Percentiles rank a stretch among this genome's conserved stretches.
These are phyloP conservation scores for Oligia latruncula DNA, from an alignment of 2,888 invertebrate genomes.

Conservation along the genomic window DNA sequence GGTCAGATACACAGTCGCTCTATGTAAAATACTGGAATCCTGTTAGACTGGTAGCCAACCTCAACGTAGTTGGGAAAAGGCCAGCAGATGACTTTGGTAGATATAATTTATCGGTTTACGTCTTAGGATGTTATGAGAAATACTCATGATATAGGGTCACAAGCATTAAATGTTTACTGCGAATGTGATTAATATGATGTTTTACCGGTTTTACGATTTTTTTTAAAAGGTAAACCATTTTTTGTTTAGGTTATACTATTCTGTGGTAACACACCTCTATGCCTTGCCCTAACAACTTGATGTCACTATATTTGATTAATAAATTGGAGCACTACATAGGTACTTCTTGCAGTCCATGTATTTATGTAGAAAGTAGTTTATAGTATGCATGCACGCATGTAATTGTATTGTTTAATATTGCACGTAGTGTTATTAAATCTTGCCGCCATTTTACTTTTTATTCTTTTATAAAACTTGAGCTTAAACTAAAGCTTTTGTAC, in stretches of 20 bases:
- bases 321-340: background rate
- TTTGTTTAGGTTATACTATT: no score
- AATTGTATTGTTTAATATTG: conserved; percentile 37
- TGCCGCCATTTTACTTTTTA: conserved; percentile 13
- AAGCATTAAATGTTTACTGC: background rate
- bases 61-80: background rate
- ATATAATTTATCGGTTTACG: background rate
- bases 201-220: background rate
- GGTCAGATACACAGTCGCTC: background rate
- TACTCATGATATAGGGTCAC: background rate
- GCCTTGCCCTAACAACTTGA: background rate
- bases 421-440: conserved; percentile 56
- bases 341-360: conserved; percentile 19
- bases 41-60: background rate
- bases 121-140: background rate
- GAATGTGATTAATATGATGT: background rate
- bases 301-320: background rate
- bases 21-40: background rate
- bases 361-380: conserved; percentile 22
- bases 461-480: background rate
- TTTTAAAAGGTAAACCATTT: no score
- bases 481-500: background rate
- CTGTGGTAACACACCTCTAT: background rate
- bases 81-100: background rate
- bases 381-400: conserved; percentile 45